Evolutionary conservation across 1,140 invertebrate species (phyloP).

Genomic region (Cryptotermes secundus): DNA sequence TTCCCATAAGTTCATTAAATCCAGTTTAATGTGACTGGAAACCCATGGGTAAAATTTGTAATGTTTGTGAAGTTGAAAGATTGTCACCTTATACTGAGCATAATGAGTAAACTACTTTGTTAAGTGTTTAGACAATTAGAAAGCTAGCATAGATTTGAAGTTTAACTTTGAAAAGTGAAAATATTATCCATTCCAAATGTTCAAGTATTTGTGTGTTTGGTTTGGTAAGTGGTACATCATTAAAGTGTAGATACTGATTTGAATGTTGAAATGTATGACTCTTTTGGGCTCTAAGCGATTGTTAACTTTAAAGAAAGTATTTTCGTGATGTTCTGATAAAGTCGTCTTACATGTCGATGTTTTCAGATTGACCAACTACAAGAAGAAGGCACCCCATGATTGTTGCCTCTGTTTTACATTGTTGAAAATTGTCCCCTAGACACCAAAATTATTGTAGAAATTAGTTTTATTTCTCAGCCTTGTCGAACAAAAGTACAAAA

Average conservation of each 20-base stretch:
- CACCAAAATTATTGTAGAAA: neutral
- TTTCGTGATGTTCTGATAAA: neutral
- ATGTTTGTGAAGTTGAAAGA: constrained; percentile 13
- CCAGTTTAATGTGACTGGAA: neutral
- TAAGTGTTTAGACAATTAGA: constrained; percentile 12
- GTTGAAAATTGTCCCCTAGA: neutral
- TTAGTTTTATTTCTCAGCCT: constrained; percentile 20
- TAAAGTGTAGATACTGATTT: constrained; percentile 25
- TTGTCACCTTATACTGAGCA: constrained; percentile 1
- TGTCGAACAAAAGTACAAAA: constrained; percentile 28
- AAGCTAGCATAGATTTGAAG: constrained; percentile 3
- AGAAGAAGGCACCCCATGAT: neutral
- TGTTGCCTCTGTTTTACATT: constrained; percentile 1
- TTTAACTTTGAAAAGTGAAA: constrained; percentile 21
- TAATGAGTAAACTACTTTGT: constrained; percentile 11
- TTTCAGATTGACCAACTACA: neutral
- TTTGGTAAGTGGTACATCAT: constrained; percentile 26
- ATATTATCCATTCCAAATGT: constrained; percentile 27
- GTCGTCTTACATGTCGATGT: neutral
- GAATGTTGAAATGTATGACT: constrained; percentile 19
- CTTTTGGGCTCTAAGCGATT: neutral
- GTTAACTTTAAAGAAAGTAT: neutral
- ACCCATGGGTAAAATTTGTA: neutral
- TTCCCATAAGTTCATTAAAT: neutral
- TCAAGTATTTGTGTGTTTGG: constrained; percentile 30